These are phyloP conservation scores for Engystomops pustulosus DNA, from an alignment of 2,113 vertebrate species.

Conservation along the genomic window DNA sequence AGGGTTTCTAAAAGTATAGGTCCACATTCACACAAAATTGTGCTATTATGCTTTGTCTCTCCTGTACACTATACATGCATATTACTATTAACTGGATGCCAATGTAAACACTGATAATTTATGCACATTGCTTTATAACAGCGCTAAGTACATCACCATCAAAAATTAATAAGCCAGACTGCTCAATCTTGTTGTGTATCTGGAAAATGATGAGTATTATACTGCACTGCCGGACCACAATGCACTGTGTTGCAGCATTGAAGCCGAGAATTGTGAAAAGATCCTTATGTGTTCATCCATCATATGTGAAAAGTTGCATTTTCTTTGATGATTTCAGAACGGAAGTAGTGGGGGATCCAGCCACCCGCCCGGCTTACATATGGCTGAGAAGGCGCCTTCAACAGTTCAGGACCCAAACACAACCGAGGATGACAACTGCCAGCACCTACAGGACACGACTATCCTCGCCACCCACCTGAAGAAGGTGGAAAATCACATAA, in stretches of 20 bases:
- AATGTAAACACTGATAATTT: background rate
- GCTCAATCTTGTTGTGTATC: slow-evolving; percentile 1
- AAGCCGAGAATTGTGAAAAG: background rate
- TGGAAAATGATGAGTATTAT: background rate
- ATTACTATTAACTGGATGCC: background rate
- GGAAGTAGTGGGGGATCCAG: background rate
- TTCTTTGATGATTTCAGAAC: background rate
- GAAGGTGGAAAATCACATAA: slow-evolving; percentile 99
- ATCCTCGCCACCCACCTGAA: slow-evolving; percentile 92
- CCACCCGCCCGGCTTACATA: slow-evolving; percentile 61
- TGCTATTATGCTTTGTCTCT: background rate
- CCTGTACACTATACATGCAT: background rate
- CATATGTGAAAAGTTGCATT: background rate
- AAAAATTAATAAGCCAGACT: slow-evolving; percentile 8
- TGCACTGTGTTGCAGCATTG: background rate
- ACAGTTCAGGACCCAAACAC: slow-evolving; percentile 81
- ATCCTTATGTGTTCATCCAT: background rate
- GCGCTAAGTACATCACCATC: slow-evolving; percentile 7
- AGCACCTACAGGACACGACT: slow-evolving; percentile 75
- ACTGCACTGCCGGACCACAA: background rate
- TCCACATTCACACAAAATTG: too few relatives aligned
- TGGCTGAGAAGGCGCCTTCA: slow-evolving; percentile 85
- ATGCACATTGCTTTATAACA: background rate
- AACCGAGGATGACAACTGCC: slow-evolving; percentile 85
- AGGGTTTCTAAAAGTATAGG: too few relatives aligned